Evolutionary conservation across 2,113 vertebrate species (phyloP).

Genomic region (Macrotus californicus): DNA sequence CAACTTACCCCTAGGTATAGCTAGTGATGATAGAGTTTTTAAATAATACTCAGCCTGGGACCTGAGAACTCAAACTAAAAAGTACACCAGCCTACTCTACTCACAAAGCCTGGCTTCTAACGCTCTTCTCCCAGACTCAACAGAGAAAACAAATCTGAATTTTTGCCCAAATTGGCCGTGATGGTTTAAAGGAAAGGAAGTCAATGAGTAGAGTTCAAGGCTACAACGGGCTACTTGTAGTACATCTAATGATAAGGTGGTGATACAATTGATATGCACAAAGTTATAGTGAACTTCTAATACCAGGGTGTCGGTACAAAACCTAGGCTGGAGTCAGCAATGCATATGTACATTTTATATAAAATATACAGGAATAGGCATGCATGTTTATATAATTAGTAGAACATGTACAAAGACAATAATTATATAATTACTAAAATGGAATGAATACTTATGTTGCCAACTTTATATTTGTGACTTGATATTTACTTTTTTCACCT

Average conservation of each 20-base stretch:
- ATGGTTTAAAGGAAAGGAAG: background rate
- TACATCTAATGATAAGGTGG: background rate
- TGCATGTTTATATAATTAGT: background rate
- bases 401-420: background rate
- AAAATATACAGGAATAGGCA: background rate
- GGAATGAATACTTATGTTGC: background rate
- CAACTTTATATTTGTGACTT: background rate
- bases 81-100: background rate
- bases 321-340: background rate
- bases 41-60: background rate
- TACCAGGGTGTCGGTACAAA: background rate
- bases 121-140: background rate
- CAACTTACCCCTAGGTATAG: background rate
- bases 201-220: background rate
- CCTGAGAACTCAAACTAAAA: background rate
- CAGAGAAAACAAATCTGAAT: constrained; percentile 20
- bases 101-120: background rate
- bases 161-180: background rate
- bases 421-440: background rate
- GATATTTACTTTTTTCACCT: constrained; percentile 27
- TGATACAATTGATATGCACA: background rate
- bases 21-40: background rate
- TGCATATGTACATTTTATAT: background rate
- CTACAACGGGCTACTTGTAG: background rate
- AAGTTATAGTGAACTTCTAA: background rate